phyloP scores from a whole-genome alignment of 2,797 vertebrate genomes.

The Psittacula echo region DNA sequence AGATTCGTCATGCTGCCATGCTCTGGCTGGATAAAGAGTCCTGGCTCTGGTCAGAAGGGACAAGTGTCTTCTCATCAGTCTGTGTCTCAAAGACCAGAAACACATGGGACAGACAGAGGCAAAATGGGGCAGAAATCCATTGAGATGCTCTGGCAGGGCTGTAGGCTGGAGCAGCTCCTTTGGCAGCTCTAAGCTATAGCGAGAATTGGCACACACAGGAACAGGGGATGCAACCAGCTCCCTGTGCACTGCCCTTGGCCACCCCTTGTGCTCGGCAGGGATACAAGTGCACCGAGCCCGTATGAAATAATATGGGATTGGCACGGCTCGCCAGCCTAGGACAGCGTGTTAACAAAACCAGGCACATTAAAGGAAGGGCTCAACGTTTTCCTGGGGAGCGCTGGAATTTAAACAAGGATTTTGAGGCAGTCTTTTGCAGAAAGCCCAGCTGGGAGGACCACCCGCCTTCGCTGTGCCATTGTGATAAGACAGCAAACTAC shows the following conservation, averaged over 20 bases:
- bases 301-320: not conserved
- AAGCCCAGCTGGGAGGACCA: constrained; percentile 6
- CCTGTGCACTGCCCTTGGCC: not conserved
- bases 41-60: not conserved
- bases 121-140: not conserved
- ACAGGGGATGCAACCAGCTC: not conserved
- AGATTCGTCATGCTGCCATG: not conserved
- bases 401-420: constrained; percentile 31
- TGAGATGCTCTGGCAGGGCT: not conserved
- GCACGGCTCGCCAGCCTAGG: not conserved
- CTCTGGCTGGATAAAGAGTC: not conserved
- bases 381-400: not conserved
- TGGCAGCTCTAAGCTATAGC: not conserved
- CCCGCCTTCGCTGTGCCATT: constrained; percentile 31
- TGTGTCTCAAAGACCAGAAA: not conserved
- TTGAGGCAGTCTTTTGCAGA: not conserved
- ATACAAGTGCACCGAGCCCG: accelerated
- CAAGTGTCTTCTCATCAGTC: not conserved
- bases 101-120: not conserved
- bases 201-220: not conserved
- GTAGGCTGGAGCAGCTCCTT: not conserved
- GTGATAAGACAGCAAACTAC: constrained; percentile 17
- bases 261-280: not conserved
- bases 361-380: not conserved
- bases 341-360: not conserved